A percentile compares a stretch with the other conserved stretches of the same genome.
Evolutionary conservation across 2,113 vertebrate species (phyloP).

Genomic region (Nicator chloris): DNA sequence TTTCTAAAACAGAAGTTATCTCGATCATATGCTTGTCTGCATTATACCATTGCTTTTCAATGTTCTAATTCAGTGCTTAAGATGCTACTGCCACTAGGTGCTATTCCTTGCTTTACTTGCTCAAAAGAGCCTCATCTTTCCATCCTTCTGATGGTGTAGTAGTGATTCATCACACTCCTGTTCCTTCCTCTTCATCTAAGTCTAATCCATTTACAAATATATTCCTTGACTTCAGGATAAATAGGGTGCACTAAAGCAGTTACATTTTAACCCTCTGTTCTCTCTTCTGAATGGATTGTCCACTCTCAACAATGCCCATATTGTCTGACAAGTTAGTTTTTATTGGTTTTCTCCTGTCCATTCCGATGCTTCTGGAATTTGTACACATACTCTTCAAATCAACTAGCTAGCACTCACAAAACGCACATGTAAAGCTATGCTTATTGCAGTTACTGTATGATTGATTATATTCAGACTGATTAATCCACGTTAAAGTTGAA

Average conservation of each 20-base stretch:
- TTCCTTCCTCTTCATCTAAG: neutral
- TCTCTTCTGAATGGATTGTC: neutral
- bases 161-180: neutral
- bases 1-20: neutral
- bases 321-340: neutral
- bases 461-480: conserved; percentile 13
- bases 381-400: neutral
- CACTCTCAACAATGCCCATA: neutral
- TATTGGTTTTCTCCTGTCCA: neutral
- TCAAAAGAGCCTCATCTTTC: neutral
- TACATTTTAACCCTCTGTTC: neutral
- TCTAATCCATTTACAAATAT: neutral
- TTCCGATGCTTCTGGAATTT: neutral
- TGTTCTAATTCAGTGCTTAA: neutral
- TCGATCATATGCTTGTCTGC: neutral
- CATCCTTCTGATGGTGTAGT: neutral
- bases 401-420: neutral
- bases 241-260: neutral
- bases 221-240: neutral
- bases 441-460: neutral
- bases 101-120: neutral
- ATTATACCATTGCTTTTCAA: neutral
- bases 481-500: neutral
- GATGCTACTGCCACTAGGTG: neutral
- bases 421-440: neutral